phyloP scores from a whole-genome alignment of 1,140 invertebrate genomes.

The Linepithema humile region DNA sequence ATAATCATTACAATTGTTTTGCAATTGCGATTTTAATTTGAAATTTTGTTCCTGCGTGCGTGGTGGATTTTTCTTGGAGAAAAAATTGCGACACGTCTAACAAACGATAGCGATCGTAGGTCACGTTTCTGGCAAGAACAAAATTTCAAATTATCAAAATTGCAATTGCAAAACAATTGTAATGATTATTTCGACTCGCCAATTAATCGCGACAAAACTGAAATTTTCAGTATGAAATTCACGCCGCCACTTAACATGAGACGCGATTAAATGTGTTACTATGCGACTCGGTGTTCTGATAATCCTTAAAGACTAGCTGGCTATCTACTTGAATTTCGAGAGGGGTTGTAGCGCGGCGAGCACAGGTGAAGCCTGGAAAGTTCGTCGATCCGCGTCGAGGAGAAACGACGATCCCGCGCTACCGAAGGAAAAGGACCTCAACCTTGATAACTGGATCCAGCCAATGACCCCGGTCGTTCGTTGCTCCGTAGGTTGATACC shows the following conservation, averaged over 20 bases:
- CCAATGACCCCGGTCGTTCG: conserved; percentile 73
- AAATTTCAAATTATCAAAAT: not conserved
- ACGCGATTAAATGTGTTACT: not conserved
- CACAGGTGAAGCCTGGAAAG: conserved; percentile 56
- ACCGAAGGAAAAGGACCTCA: conserved; percentile 71
- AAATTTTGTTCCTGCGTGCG: not conserved
- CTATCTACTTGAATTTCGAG: conserved; percentile 4
- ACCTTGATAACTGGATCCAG: conserved; percentile 77
- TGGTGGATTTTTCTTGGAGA: too few species aligned
- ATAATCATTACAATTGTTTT: not conserved
- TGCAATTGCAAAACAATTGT: not conserved
- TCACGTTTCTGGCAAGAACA: too few species aligned
- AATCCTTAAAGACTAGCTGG: not conserved
- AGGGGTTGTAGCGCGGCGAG: not conserved
- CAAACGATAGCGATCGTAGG: not conserved
- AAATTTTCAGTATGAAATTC: not conserved
- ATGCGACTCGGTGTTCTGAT: not conserved
- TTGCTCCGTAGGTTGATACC: conserved; percentile 63
- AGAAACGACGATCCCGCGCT: conserved; percentile 64
- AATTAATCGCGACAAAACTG: not conserved
- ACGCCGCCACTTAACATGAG: not conserved
- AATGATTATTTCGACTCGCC: not conserved
- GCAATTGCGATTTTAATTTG: not conserved
- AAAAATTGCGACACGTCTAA: too few species aligned
- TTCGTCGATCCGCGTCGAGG: conserved; percentile 59